Base-by-base conservation (phyloP, 1,140 invertebrate genomes). In the Zaprionus inermis region DNA sequence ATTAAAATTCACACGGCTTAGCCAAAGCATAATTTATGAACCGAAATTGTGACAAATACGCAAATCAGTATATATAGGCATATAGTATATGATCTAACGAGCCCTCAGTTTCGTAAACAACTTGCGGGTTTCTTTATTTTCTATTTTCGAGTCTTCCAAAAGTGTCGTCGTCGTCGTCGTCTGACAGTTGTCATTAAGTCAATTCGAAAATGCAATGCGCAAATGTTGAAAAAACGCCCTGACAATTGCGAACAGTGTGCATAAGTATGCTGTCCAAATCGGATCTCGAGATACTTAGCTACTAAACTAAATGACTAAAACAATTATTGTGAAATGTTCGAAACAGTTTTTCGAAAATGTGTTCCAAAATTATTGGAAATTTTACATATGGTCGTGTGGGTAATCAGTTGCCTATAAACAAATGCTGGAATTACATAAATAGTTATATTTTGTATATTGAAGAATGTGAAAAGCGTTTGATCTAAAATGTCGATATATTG, bases 131-230 rank as follows among this genome's bases (percentile, higher is more conserved):
- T 41, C 2, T 38, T 38, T 28, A 4, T 28, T 28, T 28, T 24
- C 1, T 1, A 4, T 24, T 4, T 63, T 72, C 64, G 68, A 52
- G 51, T 72, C 75, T 64, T 86, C 57, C 76, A 57, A 69, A 72
- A 56, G 9, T 57, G 3, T 28, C 24, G 24, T 28, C 28, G 52
- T 12, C 69, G 69, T 41, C 66, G 52, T 16, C 69, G 56, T 41
- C 66, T 83, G 83, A 83, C 83, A 86, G 72, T 86, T 86, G 83
- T 88, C 79, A 88, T 86, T 88, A 88, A 83, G 44, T 79, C 64
- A 74, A 77, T 79, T 79, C 77, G 49, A 57, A 79, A 76, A 76
- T 82, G 82, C 82, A 88, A 28, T 76, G 83, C 79, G 79, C 76
- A 88, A 69, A 74, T 83, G 76, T 41, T 55, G 18, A n/a, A 76